phyloP scores from a whole-genome alignment of 1,140 invertebrate species.

The Drosophila azteca region DNA sequence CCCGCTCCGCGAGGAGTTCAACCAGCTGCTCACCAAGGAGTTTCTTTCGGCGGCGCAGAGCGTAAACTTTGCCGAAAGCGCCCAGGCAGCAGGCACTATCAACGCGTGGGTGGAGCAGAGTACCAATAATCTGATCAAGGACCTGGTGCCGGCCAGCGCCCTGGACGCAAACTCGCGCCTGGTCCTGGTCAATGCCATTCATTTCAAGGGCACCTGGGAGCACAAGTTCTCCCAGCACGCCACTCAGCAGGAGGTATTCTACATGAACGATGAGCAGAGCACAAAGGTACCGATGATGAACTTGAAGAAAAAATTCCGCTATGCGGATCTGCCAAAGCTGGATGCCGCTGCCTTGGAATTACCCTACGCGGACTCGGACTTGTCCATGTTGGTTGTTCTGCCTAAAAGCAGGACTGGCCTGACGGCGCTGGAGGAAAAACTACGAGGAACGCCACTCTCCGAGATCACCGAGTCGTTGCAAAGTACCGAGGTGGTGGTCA shows the following conservation, averaged over 20 bases:
- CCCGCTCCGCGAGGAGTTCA: conserved; percentile 52
- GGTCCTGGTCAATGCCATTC: conserved; percentile 88
- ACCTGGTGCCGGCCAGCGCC: conserved; percentile 84
- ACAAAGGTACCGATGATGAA: conserved; percentile 85
- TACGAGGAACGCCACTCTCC: conserved; percentile 77
- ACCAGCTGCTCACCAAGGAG: conserved; percentile 54
- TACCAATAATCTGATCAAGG: conserved; percentile 86
- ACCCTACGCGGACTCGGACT: conserved; percentile 80
- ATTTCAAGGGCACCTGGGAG: conserved; percentile 85
- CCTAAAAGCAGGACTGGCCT: conserved; percentile 84
- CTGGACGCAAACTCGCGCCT: conserved; percentile 80
- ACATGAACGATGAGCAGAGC: conserved; percentile 48
- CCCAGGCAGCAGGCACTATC: conserved; percentile 83
- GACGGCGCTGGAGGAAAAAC: conserved; percentile 84
- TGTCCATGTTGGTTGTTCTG: conserved; percentile 87
- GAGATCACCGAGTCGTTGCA: conserved; percentile 69
- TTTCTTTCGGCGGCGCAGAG: conserved; percentile 77
- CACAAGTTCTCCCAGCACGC: conserved; percentile 55
- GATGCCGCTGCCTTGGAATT: conserved; percentile 71
- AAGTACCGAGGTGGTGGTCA: conserved; percentile 84
- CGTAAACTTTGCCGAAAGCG: conserved; percentile 83
- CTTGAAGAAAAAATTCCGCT: conserved; percentile 71
- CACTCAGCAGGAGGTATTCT: conserved; percentile 54
- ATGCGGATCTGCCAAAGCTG: conserved; percentile 57
- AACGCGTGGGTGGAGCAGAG: conserved; percentile 86